These are phyloP conservation scores for Ficedula albicollis DNA, from an alignment of 2,797 vertebrate genomes.

Conservation along the genomic window DNA sequence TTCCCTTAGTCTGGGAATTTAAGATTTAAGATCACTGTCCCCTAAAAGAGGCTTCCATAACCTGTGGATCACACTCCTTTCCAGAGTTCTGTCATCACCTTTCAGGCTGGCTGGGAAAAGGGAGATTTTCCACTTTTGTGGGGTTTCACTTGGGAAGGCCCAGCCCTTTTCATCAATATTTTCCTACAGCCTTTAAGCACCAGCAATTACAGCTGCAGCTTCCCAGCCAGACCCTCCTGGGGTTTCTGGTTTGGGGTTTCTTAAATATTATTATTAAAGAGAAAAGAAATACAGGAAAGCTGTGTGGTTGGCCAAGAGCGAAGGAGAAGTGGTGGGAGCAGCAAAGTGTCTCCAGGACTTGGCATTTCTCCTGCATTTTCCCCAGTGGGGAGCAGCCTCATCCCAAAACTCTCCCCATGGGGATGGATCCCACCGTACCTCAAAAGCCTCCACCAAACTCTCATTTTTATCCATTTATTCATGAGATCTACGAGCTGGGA, in stretches of 20 bases:
- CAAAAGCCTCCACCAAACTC: background rate
- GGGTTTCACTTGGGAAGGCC: background rate
- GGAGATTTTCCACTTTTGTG: background rate
- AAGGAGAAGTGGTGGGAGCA: background rate
- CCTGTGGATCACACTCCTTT: background rate
- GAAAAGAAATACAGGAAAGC: too few species aligned
- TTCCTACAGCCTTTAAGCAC: background rate
- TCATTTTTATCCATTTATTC: background rate
- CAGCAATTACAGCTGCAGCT: rapidly evolving
- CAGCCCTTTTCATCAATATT: slow-evolving; percentile 9
- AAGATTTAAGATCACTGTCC: rapidly evolving
- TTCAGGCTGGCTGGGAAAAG: background rate
- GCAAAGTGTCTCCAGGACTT: background rate
- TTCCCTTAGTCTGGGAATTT: background rate
- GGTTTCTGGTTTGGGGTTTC: background rate
- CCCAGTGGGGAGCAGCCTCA: background rate
- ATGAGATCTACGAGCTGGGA: rapidly evolving
- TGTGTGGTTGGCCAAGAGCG: background rate
- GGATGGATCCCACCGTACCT: rapidly evolving
- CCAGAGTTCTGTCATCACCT: rapidly evolving
- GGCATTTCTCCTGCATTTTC: background rate
- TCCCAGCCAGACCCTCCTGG: background rate
- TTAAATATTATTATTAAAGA: background rate
- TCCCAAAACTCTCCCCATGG: background rate
- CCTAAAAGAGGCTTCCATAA: rapidly evolving